phyloP scores from a whole-genome alignment of 30 jellyfish, hydroid and myxozoan species.

The Nemopilema nomurai region DNA sequence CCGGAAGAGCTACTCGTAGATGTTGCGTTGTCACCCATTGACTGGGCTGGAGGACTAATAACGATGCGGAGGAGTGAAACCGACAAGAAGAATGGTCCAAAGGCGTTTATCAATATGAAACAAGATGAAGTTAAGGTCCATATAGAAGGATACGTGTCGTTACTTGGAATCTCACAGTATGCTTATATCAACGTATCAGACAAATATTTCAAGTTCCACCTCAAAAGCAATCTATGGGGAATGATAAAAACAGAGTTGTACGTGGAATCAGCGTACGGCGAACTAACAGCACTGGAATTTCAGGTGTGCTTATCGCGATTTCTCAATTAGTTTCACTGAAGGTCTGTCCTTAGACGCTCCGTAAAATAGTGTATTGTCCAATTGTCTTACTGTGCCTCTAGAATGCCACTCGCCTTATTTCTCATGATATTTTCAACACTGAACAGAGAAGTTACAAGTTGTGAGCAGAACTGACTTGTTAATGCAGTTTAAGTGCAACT shows the following conservation, averaged over 20 bases:
- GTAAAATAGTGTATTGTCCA: too few species aligned
- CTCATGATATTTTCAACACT: too few species aligned
- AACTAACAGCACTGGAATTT: slow-evolving; percentile 34
- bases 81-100: slow-evolving; percentile 54
- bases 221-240: slow-evolving; percentile 35
- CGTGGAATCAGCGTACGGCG: slow-evolving; percentile 73
- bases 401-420: too few species aligned
- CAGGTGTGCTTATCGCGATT: slow-evolving; percentile 6
- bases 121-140: slow-evolving; percentile 29
- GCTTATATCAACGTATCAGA: slow-evolving; percentile 53
- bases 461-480: too few species aligned
- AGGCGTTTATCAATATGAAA: slow-evolving; percentile 37
- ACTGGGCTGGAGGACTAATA: slow-evolving; percentile 54
- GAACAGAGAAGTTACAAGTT: too few species aligned
- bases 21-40: slow-evolving; percentile 53
- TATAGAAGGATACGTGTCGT: slow-evolving; percentile 63
- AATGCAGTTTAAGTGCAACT: too few species aligned
- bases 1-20: slow-evolving; percentile 25
- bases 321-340: too few species aligned
- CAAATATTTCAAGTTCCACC: slow-evolving; percentile 43
- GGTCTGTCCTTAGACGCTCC: too few species aligned
- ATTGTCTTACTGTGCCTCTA: too few species aligned
- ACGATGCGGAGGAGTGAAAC: slow-evolving; percentile 19
- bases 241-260: slow-evolving; percentile 28
- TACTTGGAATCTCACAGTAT: slow-evolving; percentile 51